Conservation (phyloP, 2,797 vertebrate genomes). For the Microchirus variegatus region DNA sequence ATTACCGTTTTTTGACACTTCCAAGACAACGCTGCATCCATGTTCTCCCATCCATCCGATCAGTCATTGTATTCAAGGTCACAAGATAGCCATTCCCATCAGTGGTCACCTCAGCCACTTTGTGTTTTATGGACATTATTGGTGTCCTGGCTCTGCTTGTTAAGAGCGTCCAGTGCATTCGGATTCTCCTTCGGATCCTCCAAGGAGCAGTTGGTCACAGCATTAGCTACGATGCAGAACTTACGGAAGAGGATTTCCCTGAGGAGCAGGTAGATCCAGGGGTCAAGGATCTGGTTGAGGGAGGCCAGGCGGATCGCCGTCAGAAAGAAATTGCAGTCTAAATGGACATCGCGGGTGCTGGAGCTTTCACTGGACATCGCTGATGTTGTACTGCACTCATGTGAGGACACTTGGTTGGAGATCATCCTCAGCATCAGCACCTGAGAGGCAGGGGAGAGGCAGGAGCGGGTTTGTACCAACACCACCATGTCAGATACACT, state of each 20-base stretch:
- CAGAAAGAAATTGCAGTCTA: conserved; percentile 90
- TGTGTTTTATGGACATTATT: conserved; percentile 63
- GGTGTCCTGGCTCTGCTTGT: conserved; percentile 64
- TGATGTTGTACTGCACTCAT: conserved; percentile 78
- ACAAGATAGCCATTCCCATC: neutral
- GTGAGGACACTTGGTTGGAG: conserved; percentile 83
- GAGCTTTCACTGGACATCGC: neutral
- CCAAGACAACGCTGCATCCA: conserved; percentile 3
- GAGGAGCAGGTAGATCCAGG: conserved; percentile 96
- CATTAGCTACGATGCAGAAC: conserved; percentile 90
- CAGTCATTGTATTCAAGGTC: neutral
- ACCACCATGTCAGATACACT: too few species aligned
- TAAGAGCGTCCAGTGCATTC: conserved; percentile 60
- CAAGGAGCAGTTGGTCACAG: conserved; percentile 88
- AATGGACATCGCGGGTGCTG: conserved; percentile 54
- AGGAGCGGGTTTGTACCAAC: conserved; percentile 5
- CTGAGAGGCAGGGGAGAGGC: conserved; percentile 75
- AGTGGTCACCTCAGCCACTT: conserved; percentile 17
- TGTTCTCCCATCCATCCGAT: conserved; percentile 28
- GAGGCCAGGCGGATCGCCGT: conserved; percentile 93
- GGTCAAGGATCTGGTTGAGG: conserved; percentile 97
- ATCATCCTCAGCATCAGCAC: conserved; percentile 92
- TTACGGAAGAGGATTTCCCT: conserved; percentile 92
- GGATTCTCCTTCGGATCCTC: conserved; percentile 79
- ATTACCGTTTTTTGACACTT: conserved; percentile 2